phyloP scores from a whole-genome alignment of 2,113 vertebrate species.

The Synchiropus splendidus region DNA sequence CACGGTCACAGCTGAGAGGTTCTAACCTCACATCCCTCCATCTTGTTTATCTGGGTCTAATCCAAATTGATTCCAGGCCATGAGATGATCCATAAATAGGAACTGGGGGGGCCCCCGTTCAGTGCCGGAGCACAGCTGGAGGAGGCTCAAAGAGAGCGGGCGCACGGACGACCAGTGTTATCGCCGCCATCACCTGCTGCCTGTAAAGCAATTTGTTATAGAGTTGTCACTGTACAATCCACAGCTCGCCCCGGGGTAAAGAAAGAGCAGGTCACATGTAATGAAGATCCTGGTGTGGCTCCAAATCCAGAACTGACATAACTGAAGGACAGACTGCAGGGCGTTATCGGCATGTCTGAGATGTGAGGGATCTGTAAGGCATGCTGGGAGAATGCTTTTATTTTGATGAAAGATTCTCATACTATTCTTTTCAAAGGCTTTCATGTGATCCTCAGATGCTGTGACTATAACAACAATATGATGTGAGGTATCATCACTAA shows the following conservation, averaged over 20 bases:
- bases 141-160: slow-evolving; percentile 33
- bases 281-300: slow-evolving; percentile 29
- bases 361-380: not conserved
- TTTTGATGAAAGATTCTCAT: no score
- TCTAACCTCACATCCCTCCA: slow-evolving; percentile 4
- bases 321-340: slow-evolving; percentile 46
- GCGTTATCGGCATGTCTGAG: not conserved
- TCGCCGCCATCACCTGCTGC: slow-evolving; percentile 48
- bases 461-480: no score
- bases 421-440: no score
- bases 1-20: slow-evolving; percentile 5
- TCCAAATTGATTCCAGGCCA: slow-evolving; percentile 45
- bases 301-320: slow-evolving; percentile 37
- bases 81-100: slow-evolving; percentile 49
- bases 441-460: no score
- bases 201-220: slow-evolving; percentile 62
- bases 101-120: slow-evolving; percentile 10
- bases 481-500: no score
- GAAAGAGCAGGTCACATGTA: slow-evolving; percentile 54
- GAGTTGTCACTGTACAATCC: slow-evolving; percentile 61
- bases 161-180: slow-evolving; percentile 30
- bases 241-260: slow-evolving; percentile 46
- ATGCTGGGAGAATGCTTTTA: no score
- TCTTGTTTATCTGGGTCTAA: slow-evolving; percentile 8
- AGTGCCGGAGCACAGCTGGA: slow-evolving; percentile 49